Conservation (phyloP, 1,140 invertebrate species). For the Glossosoma conforme region DNA sequence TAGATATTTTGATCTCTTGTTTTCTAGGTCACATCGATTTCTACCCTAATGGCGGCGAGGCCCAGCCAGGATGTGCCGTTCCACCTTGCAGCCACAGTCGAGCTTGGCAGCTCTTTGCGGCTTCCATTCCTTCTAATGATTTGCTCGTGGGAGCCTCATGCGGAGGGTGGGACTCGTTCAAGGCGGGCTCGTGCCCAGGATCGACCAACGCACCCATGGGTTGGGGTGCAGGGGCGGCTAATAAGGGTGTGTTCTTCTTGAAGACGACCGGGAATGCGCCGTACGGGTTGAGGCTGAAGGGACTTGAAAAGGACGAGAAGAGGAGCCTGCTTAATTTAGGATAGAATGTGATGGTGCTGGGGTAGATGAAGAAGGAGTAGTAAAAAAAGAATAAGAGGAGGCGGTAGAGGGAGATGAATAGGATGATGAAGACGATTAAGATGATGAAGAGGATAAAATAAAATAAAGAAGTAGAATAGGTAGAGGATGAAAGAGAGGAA, state of each 20-base stretch:
- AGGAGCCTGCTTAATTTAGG: no score
- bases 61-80: slow-evolving; percentile 48
- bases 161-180: slow-evolving; percentile 36
- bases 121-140: slow-evolving; percentile 44
- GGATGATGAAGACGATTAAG: no score
- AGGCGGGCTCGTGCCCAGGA: slow-evolving; percentile 30
- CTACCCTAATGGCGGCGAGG: slow-evolving; percentile 68
- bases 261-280: slow-evolving; percentile 35
- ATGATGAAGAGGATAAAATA: no score
- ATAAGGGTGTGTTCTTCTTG: slow-evolving; percentile 36
- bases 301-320: no score
- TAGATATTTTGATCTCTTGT: slow-evolving; percentile 8
- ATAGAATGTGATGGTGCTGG: no score
- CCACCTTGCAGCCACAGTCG: slow-evolving; percentile 61
- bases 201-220: slow-evolving; percentile 35
- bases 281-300: slow-evolving; percentile 34
- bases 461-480: not conserved
- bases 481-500: not conserved
- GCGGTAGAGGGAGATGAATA: no score
- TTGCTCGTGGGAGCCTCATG: slow-evolving; percentile 38
- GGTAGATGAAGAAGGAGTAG: no score
- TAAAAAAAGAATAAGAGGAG: no score
- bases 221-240: slow-evolving; percentile 24
- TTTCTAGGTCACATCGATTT: slow-evolving; percentile 70
- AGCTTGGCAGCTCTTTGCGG: slow-evolving; percentile 57